phyloP scores from a whole-genome alignment of 2,113 vertebrate species.

The Probosciger aterrimus region DNA sequence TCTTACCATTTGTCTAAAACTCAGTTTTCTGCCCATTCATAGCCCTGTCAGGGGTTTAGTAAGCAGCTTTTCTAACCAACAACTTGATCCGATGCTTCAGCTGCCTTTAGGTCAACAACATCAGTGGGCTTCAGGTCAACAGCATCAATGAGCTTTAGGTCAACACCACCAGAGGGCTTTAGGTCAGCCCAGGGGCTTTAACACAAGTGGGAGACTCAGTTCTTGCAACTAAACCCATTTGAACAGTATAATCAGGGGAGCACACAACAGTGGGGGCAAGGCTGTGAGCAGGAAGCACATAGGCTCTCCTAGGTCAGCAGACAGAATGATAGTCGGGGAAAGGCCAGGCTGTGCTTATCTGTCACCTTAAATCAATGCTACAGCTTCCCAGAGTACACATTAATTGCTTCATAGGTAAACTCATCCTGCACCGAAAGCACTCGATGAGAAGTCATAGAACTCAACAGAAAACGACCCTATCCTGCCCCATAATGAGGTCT shows the following conservation, averaged over 20 bases:
- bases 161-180: neutral
- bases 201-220: neutral
- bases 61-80: neutral
- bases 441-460: neutral
- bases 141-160: neutral
- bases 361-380: neutral
- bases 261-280: fast-evolving
- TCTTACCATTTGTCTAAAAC: neutral
- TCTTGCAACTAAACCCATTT: neutral
- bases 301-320: neutral
- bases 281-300: neutral
- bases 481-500: neutral
- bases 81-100: neutral
- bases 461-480: neutral
- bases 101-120: neutral
- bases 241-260: neutral
- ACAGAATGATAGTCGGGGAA: neutral
- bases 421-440: neutral
- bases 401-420: conserved; percentile 14
- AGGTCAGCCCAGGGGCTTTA: neutral
- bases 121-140: neutral
- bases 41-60: neutral
- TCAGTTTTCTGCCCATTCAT: neutral
- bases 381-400: neutral
- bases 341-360: neutral